A percentile compares a stretch with the other conserved stretches of the same genome.
Evolutionary conservation across 2,113 vertebrate species (phyloP).

Genomic region (Oxygymnocypris stewartii): DNA sequence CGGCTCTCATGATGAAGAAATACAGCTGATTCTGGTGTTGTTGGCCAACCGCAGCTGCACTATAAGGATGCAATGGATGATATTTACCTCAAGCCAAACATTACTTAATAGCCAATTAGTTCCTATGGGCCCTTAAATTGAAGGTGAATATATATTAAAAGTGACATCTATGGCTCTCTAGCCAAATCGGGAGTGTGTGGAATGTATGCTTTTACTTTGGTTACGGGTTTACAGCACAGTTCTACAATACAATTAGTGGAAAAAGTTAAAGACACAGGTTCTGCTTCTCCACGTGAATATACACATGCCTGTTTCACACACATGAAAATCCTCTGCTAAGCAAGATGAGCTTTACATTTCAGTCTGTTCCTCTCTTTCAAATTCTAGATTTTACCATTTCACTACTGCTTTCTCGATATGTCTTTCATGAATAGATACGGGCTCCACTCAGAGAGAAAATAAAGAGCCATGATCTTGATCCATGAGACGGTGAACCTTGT

Average conservation of each 20-base stretch:
- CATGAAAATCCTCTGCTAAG: not conserved
- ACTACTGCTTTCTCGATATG: not conserved
- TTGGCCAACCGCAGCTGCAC: not conserved
- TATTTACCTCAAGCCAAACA: constrained; percentile 16
- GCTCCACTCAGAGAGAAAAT: constrained; percentile 6
- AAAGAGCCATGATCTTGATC: constrained; percentile 2
- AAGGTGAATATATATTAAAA: constrained; percentile 23
- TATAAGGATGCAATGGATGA: not conserved
- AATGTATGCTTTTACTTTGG: not conserved
- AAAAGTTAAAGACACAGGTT: not conserved
- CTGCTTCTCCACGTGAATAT: not conserved
- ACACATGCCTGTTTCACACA: not conserved
- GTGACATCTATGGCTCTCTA: not conserved
- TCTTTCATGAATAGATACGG: not conserved
- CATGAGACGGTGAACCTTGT: not conserved
- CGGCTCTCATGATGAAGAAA: not conserved
- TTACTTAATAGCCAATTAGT: constrained; percentile 5
- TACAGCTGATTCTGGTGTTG: not conserved
- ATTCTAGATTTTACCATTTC: not conserved
- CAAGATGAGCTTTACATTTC: not conserved
- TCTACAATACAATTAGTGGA: not conserved
- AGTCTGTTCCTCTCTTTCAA: not conserved
- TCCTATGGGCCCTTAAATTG: not conserved
- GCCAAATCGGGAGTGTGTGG: not conserved
- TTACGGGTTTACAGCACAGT: not conserved